Conservation (phyloP, 2,888 invertebrate species). For the Danaus chrysippus region DNA sequence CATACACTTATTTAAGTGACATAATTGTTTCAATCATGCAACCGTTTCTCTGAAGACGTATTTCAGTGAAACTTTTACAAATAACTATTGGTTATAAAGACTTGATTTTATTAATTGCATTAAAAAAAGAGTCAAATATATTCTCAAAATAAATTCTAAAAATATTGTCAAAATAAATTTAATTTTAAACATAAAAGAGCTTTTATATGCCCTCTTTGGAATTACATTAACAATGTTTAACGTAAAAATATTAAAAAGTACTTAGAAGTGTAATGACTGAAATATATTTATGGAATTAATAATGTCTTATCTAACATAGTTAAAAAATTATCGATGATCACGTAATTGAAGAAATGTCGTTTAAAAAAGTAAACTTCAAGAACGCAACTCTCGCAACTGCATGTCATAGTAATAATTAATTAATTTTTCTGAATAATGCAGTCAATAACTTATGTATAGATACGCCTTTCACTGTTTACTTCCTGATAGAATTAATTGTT, state of each 20-base stretch:
- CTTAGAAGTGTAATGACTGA: too few relatives aligned
- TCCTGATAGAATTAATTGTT: neutral
- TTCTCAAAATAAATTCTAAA: too few relatives aligned
- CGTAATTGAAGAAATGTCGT: constrained; percentile 11
- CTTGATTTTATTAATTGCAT: too few relatives aligned
- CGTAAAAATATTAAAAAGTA: too few relatives aligned
- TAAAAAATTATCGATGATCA: neutral
- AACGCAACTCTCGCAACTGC: neutral
- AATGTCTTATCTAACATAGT: too few relatives aligned
- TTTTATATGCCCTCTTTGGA: too few relatives aligned
- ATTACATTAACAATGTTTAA: too few relatives aligned
- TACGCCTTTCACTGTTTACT: neutral
- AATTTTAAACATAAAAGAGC: too few relatives aligned
- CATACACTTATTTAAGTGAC: constrained; percentile 15
- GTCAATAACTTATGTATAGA: neutral
- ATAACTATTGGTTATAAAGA: too few relatives aligned
- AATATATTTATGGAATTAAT: too few relatives aligned
- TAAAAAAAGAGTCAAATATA: too few relatives aligned
- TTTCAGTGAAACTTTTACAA: constrained; percentile 40
- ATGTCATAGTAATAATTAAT: neutral
- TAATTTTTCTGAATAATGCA: neutral
- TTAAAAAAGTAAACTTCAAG: neutral
- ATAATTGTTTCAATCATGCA: constrained; percentile 32
- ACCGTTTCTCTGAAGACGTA: constrained; percentile 20
- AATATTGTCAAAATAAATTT: too few relatives aligned